Evolutionary conservation across 2,797 vertebrate genomes (phyloP), one percentile per base, ranked within the genome.

Genomic region (Stomatorhinus walkeri): DNA sequence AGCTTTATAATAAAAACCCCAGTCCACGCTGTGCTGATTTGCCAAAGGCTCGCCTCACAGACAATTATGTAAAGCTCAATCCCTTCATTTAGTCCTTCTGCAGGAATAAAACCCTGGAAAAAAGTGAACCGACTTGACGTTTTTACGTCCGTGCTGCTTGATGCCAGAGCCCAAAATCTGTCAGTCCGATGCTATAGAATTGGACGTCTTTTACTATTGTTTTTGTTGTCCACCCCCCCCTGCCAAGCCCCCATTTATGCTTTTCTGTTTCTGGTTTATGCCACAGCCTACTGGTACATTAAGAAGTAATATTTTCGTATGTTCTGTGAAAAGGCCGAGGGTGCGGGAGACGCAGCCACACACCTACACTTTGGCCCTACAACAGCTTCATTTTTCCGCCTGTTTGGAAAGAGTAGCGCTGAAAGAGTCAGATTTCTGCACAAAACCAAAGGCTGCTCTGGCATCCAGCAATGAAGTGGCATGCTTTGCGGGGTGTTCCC

Each of bases 341-440:
- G 52, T 89, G 87, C 87, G 88, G 52, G 88, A 89, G 89, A 87
- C 68, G 87, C 59, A 87, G 89, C 90, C 87, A 91, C 89, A 91
- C 90, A 91, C 91, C 91, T 91, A 90, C 89, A 36, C 89, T 88
- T 68, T 84, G 10, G 36, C 12, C 90, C 90, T 91, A 92, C 91
- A 91, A 91, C 88, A 59, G 88, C 59, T 68, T 89, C 91, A 89
- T 92, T 92, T 90, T 92, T 91, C 76, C 89, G 40, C 81, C 81
- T 24, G 3, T 22, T 84, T 84, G 81, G 81, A 84, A 51, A 51
- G 46, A n/a, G 19, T 48, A 84, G 9, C 1, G 0, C 81, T 9
- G 19, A 40, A 3, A 3, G 12, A 46, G 72, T 79, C 72, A 79
- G 72, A 40, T 43, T 43, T 4, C 72, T 36, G 64, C 12, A 32